These are phyloP conservation scores for Ochropleura leucogaster DNA, from an alignment of 2,888 invertebrate species.

Conservation along the genomic window DNA sequence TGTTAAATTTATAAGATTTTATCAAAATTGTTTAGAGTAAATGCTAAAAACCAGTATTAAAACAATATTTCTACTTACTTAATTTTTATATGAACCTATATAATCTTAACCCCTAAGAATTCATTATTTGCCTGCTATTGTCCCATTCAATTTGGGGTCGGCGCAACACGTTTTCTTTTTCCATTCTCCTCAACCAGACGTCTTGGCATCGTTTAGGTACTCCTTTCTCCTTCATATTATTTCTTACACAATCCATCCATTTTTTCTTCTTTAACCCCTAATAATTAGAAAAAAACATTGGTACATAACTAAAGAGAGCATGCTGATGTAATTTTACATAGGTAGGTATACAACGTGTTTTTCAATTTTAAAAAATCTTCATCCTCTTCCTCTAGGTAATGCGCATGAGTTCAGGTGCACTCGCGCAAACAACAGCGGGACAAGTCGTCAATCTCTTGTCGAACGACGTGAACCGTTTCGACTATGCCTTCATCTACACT, in stretches of 20 bases:
- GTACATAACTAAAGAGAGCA: not conserved
- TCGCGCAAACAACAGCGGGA: constrained; percentile 96
- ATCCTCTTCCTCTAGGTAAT: constrained; percentile 81
- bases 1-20: constrained; percentile 6
- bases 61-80: not conserved
- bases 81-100: not conserved
- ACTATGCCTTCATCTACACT: constrained; percentile 95
- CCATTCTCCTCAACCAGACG: too few relatives aligned
- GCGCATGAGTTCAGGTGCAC: constrained; percentile 94
- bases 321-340: not conserved
- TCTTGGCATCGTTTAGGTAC: too few relatives aligned
- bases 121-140: too few relatives aligned
- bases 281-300: not conserved
- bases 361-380: not conserved
- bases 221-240: too few relatives aligned
- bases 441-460: constrained; percentile 98
- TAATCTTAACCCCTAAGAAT: not conserved
- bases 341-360: too few relatives aligned
- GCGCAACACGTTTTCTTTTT: too few relatives aligned
- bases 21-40: constrained; percentile 7
- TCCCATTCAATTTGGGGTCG: too few relatives aligned
- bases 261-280: too few relatives aligned
- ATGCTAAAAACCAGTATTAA: not conserved
- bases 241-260: too few relatives aligned
- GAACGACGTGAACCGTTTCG: constrained; percentile 98